Evolutionary conservation across 2,888 invertebrate species (phyloP), one percentile per base, ranked within the genome.

Genomic region (Ethmia dodecea): DNA sequence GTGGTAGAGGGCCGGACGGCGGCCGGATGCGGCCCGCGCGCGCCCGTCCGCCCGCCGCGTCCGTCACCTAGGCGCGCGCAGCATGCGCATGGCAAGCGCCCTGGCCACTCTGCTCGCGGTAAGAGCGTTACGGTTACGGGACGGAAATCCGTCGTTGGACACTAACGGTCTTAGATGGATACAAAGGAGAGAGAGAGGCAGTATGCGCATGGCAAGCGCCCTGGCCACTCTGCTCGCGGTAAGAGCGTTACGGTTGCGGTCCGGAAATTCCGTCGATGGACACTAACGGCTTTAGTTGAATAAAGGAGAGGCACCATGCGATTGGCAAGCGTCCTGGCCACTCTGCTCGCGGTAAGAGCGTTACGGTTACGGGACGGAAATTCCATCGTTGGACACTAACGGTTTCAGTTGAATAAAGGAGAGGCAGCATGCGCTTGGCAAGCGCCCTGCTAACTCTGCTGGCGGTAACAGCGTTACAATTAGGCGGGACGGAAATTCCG

Each of bases 291-390:
- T n/a, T n/a, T n/a, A n/a, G n/a, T n/a, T n/a, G n/a, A n/a, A n/a
- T n/a, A n/a, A n/a, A n/a, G n/a, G n/a, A n/a, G n/a, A n/a, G n/a
- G 89, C 89, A 91, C 91, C 92, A 92, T 92, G 92, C 92, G 89
- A 90, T 91, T 92, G 91, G 90, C 89, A 90, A 87, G 86, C 78
- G 89, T 88, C 86, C 88, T 90, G 83, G 86, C 88, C 89, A 89
- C 89, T 89, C 89, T 92, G 88, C 90, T 92, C 89, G 92, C 92
- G 92, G 92, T 92, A 69, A 91, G 91, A 75, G 37, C 26, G 5
- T 10, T 12, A 11, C 12, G n/a, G n/a, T n/a, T n/a, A n/a, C n/a
- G n/a, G n/a, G n/a, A n/a, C n/a, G n/a, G n/a, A n/a, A n/a, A n/a
- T n/a, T n/a, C n/a, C n/a, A n/a, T n/a, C n/a, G n/a, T n/a, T n/a